Evolutionary conservation across 2,113 vertebrate genomes (phyloP).

Genomic region (Centropristis striata): DNA sequence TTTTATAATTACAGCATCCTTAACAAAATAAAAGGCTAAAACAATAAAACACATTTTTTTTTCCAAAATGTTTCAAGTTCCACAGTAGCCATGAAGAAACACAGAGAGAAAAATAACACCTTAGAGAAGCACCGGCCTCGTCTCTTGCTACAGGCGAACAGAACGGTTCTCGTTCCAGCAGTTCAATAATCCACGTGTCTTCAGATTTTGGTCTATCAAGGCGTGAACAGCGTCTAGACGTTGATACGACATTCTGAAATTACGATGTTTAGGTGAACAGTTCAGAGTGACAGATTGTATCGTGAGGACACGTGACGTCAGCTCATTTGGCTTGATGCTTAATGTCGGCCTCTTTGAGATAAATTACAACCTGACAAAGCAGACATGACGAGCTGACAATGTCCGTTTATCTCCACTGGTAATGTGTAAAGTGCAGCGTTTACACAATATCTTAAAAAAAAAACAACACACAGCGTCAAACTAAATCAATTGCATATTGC

Average conservation of each 20-base stretch:
- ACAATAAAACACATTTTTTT: slow-evolving; percentile 70
- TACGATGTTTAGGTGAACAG: slow-evolving; percentile 30
- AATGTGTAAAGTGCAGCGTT: slow-evolving; percentile 80
- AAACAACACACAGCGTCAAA: slow-evolving; percentile 51
- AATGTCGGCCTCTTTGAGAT: slow-evolving; percentile 34
- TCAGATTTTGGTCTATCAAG: slow-evolving; percentile 49
- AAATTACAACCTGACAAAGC: slow-evolving; percentile 23
- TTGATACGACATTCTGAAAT: slow-evolving; percentile 41
- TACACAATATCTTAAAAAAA: slow-evolving; percentile 64
- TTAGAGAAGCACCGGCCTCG: slow-evolving; percentile 72
- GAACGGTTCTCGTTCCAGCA: slow-evolving; percentile 40
- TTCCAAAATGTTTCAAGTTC: slow-evolving; percentile 77
- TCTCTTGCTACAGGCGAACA: slow-evolving; percentile 67
- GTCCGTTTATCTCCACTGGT: slow-evolving; percentile 47
- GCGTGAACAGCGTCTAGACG: slow-evolving; percentile 18
- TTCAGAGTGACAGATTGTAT: slow-evolving; percentile 29
- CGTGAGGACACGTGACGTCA: slow-evolving; percentile 13
- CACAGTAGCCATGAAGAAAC: slow-evolving; percentile 78
- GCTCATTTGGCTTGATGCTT: slow-evolving; percentile 66
- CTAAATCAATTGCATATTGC: slow-evolving; percentile 64
- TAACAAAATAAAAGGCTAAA: slow-evolving; percentile 71
- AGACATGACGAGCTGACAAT: neutral
- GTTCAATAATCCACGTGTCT: slow-evolving; percentile 34
- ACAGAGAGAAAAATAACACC: slow-evolving; percentile 62
- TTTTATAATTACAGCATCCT: slow-evolving; percentile 84